These are phyloP conservation scores for Cylindroiulus punctatus DNA, from an alignment of 2,888 invertebrate genomes.

Conservation along the genomic window DNA sequence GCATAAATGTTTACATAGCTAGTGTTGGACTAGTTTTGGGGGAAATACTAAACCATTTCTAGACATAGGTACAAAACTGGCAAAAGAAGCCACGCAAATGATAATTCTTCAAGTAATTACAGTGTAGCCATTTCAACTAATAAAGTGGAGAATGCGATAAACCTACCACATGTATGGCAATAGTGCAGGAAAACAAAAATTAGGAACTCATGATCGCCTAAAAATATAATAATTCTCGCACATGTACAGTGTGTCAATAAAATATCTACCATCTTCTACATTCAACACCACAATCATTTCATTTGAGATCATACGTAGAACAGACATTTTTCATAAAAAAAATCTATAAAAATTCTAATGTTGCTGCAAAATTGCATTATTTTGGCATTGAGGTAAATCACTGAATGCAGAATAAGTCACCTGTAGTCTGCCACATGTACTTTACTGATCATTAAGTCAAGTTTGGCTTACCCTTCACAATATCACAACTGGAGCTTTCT, in stretches of 20 bases:
- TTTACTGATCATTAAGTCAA: neutral
- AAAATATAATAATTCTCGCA: neutral
- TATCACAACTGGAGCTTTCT: neutral
- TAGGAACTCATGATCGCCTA: neutral
- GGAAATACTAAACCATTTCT: too few relatives aligned
- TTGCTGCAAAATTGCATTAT: neutral
- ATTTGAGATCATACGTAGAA: neutral
- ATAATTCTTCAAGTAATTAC: too few relatives aligned
- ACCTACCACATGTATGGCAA: neutral
- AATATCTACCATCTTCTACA: too few relatives aligned
- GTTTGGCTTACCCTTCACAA: neutral
- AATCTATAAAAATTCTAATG: neutral
- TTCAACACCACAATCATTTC: neutral
- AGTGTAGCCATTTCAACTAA: too few relatives aligned
- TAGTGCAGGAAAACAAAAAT: neutral
- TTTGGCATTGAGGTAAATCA: neutral
- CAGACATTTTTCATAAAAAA: neutral
- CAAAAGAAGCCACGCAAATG: too few relatives aligned
- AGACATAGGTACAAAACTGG: too few relatives aligned
- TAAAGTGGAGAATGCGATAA: neutral
- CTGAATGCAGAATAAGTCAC: neutral
- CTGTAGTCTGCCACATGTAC: neutral
- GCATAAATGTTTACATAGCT: too few relatives aligned
- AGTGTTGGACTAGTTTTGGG: too few relatives aligned
- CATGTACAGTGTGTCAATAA: neutral